These are phyloP conservation scores for Hartigia nigra DNA, from an alignment of 2,888 invertebrate genomes.

Conservation along the genomic window DNA sequence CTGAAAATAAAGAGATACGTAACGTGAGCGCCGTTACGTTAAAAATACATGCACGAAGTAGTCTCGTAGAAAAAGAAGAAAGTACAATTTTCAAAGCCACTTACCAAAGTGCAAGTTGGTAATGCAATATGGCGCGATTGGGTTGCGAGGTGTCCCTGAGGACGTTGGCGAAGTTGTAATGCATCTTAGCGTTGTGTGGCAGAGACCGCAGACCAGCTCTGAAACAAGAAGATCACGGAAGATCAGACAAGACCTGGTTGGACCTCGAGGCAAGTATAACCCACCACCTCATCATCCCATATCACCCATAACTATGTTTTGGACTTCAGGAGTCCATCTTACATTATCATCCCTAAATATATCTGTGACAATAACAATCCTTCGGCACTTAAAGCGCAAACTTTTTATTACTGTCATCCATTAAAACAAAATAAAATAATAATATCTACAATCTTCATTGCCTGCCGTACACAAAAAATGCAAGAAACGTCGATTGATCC, in stretches of 20 bases:
- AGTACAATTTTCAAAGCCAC: slow-evolving; percentile 44
- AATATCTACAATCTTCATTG: neutral
- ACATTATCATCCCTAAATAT: neutral
- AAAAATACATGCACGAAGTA: neutral
- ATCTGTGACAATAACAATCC: neutral
- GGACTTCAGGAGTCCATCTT: neutral
- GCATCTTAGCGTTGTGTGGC: slow-evolving; percentile 90
- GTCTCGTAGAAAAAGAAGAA: neutral
- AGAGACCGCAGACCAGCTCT: slow-evolving; percentile 84
- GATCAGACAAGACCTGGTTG: slow-evolving; percentile 28
- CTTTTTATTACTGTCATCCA: too few species aligned
- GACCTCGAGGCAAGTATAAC: slow-evolving; percentile 23
- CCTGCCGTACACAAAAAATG: neutral
- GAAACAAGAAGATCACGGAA: slow-evolving; percentile 53
- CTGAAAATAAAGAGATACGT: neutral
- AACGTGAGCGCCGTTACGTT: neutral
- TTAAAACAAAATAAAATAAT: too few species aligned
- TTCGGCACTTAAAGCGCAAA: too few species aligned
- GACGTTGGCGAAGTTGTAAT: slow-evolving; percentile 91
- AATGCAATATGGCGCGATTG: slow-evolving; percentile 80
- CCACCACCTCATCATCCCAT: slow-evolving; percentile 13
- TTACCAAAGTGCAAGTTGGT: slow-evolving; percentile 83
- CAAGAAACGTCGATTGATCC: neutral
- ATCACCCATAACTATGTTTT: slow-evolving; percentile 32
- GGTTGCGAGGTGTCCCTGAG: slow-evolving; percentile 80